A percentile compares a stretch with the other conserved stretches of the same genome.
Conservation (phyloP, 1,140 invertebrate genomes). For the Gonioctena quinquepunctata region DNA sequence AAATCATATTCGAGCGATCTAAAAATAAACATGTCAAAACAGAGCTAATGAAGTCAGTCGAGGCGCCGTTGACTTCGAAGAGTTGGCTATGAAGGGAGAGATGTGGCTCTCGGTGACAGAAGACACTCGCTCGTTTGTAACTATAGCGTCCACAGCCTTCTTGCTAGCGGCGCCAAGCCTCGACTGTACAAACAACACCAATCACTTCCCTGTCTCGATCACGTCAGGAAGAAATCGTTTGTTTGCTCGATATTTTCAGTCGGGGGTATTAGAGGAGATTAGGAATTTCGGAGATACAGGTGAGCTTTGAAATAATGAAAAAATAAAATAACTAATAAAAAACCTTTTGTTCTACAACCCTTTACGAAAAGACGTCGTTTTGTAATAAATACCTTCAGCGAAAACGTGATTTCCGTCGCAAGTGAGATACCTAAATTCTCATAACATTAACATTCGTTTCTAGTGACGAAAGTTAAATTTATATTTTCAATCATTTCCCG, state of each 20-base stretch:
- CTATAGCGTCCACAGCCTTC: background rate
- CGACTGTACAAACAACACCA: conserved; percentile 24
- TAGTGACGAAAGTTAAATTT: no score
- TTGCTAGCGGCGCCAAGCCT: conserved; percentile 9
- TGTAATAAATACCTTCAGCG: no score
- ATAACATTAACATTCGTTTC: no score
- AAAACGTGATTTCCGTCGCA: no score
- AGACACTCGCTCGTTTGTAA: conserved; percentile 5
- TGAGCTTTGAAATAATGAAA: no score
- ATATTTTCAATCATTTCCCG: no score
- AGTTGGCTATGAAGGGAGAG: background rate
- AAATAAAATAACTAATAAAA: no score
- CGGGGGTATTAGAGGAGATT: background rate
- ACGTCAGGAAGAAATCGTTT: background rate
- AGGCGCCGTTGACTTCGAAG: background rate
- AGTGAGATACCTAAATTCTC: no score
- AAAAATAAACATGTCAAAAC: conserved; percentile 38
- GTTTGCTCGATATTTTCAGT: background rate
- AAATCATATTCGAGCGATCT: conserved; percentile 28
- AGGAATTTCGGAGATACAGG: background rate
- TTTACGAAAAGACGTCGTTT: no score
- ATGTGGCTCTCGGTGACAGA: conserved; percentile 1
- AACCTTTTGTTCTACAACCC: no score
- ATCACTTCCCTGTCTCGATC: conserved; percentile 27
- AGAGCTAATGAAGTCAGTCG: conserved; percentile 18